Base-by-base conservation (phyloP, 2,888 invertebrate species). In the Drosophila phalerata region DNA sequence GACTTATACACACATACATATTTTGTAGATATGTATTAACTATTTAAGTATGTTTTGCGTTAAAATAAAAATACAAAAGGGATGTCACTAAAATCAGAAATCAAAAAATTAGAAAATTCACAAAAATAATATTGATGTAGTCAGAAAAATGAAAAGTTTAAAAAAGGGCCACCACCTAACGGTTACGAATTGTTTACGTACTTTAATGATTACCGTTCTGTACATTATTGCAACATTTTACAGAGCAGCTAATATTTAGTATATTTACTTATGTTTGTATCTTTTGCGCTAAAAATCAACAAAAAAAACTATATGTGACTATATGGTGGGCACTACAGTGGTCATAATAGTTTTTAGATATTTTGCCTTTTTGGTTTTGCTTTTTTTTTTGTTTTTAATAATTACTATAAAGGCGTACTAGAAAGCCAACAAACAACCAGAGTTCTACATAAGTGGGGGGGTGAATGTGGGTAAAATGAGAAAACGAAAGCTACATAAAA, bases 151-250 rank as follows among this genome's bases (percentile, higher is more conserved):
- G 55, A 70, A 43, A 53, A 79, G 65, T 74, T 72, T 69, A 53
- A 77, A 70, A 56, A 76, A 68, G 60, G 70, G 64, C 86, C 86
- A 89, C 89, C 86, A 87, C 90, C 86, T 62, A 70, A 73, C 60
- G 37, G 60, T 76, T 69, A 74, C 70, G 38, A 73, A 38, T 53
- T 66, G 25, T 63, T 68, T 32, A 48, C 49, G 69, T 73, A 55
- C n/a, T 51, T 52, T 51, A 43, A 52, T 78, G 66, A 34, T 60
- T 52, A 69, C 68, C 70, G 53, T 55, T 69, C 69, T 73, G 49
- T 69, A 60, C 51, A 63, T 70, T 61, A 53, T 83, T 81, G 88
- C 86, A 89, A 79, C 90, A 85, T 85, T 89, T 90, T 85, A 90
- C 80, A 85, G 82, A 89, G 64, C 73, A 77, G 63, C 87, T 74